Conservation (phyloP, 2,888 invertebrate genomes). For the Scotopteryx bipunctaria region DNA sequence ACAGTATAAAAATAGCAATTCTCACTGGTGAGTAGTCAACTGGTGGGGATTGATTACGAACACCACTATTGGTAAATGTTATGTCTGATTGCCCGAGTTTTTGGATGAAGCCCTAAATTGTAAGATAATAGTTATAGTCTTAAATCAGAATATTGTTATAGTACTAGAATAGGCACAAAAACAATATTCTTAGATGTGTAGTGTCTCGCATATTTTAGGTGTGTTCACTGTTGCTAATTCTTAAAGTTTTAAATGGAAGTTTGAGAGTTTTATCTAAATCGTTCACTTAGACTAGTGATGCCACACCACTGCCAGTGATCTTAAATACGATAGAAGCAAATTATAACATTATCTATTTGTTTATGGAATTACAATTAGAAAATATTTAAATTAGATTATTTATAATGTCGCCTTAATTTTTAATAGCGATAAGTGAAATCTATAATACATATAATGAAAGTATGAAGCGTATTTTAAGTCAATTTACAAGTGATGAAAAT, state of each 20-base stretch:
- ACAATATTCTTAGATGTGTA: conserved; percentile 16
- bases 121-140: conserved; percentile 14
- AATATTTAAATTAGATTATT: conserved; percentile 5
- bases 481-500: too few species aligned
- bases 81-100: too few species aligned
- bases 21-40: too few species aligned
- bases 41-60: too few species aligned
- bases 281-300: conserved; percentile 51
- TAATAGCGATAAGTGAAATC: conserved; percentile 2
- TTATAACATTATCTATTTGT: conserved; percentile 25
- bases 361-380: conserved; percentile 1
- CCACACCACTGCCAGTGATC: conserved; percentile 68
- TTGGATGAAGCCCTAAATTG: too few species aligned
- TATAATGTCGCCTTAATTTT: conserved; percentile 10
- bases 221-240: conserved; percentile 31
- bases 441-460: conserved; percentile 4
- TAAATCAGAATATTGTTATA: conserved; percentile 17
- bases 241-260: conserved; percentile 6
- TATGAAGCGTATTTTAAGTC: conserved; percentile 25
- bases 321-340: conserved; percentile 40
- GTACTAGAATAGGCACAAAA: conserved; percentile 16
- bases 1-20: too few species aligned
- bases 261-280: conserved; percentile 21
- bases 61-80: too few species aligned
- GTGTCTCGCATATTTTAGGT: conserved; percentile 28